Percentiles rank a stretch among this genome's conserved stretches.
Evolutionary conservation across 2,888 invertebrate genomes (phyloP).

Genomic region (Alloplasta piceator): DNA sequence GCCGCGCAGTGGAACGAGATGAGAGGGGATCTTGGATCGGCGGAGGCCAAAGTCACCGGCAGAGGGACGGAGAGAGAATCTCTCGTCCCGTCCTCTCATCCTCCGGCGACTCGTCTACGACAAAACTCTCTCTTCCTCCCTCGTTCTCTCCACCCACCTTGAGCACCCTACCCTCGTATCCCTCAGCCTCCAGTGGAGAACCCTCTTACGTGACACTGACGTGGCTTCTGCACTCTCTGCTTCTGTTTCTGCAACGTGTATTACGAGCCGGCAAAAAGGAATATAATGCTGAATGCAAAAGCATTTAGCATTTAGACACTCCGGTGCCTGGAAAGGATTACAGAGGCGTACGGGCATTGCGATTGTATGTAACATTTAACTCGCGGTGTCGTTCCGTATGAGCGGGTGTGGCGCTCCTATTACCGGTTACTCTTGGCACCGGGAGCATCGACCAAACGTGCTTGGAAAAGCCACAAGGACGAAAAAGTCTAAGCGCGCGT

Average conservation of each 20-base stretch:
- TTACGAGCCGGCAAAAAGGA: constrained; percentile 68
- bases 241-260: constrained; percentile 54
- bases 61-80: constrained; percentile 53
- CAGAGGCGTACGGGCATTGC: constrained; percentile 46
- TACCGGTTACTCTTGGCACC: constrained; percentile 31
- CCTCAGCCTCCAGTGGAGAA: constrained; percentile 46
- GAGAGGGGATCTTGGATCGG: constrained; percentile 24
- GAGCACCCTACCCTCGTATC: constrained; percentile 48
- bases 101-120: constrained; percentile 48
- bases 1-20: constrained; percentile 56
- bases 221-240: constrained; percentile 49
- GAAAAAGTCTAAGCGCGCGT: constrained; percentile 48
- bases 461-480: constrained; percentile 31
- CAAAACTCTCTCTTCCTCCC: constrained; percentile 15
- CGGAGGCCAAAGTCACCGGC: constrained; percentile 58
- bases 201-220: constrained; percentile 63
- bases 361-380: constrained; percentile 50
- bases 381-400: constrained; percentile 32
- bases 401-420: constrained; percentile 11
- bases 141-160: neutral
- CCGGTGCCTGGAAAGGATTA: constrained; percentile 66
- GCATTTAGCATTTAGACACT: constrained; percentile 76
- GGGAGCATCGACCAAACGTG: constrained; percentile 17
- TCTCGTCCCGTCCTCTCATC: constrained; percentile 46
- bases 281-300: constrained; percentile 77